Conservation (phyloP, 2,888 invertebrate genomes). For the Philhelius pedissequus region DNA sequence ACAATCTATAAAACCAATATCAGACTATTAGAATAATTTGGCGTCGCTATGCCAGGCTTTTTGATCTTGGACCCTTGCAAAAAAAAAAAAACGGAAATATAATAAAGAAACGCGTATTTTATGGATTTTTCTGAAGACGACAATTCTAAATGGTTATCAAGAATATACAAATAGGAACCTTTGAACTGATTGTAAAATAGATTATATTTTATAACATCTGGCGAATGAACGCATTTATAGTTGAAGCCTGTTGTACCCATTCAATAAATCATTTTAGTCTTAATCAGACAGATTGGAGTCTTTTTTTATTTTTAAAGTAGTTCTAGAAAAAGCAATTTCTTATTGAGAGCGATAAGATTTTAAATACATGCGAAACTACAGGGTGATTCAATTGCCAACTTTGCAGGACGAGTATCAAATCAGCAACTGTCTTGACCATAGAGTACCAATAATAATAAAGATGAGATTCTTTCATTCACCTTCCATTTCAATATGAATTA, state of each 20-base stretch:
- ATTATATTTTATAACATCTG: neutral
- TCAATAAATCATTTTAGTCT: neutral
- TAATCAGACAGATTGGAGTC: neutral
- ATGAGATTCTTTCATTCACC: no score
- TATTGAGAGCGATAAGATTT: neutral
- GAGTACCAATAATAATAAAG: no score
- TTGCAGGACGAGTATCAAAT: no score
- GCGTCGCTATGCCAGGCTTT: neutral
- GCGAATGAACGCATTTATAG: conserved; percentile 3
- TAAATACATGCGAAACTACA: neutral
- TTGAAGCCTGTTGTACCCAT: neutral
- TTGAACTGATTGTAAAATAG: neutral
- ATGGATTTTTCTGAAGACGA: neutral
- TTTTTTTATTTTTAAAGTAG: neutral
- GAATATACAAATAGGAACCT: neutral
- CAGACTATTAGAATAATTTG: neutral
- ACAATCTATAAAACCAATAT: neutral
- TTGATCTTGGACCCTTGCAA: neutral
- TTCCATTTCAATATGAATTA: no score
- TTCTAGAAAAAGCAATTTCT: neutral
- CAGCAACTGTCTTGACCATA: no score
- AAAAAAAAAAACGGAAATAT: neutral
- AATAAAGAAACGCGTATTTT: neutral
- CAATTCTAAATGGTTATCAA: neutral
- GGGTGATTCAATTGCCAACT: neutral